Percentiles rank a stretch among this genome's conserved stretches.
Evolutionary conservation across 2,113 vertebrate genomes (phyloP).

Genomic region (Apeltes quadracus): DNA sequence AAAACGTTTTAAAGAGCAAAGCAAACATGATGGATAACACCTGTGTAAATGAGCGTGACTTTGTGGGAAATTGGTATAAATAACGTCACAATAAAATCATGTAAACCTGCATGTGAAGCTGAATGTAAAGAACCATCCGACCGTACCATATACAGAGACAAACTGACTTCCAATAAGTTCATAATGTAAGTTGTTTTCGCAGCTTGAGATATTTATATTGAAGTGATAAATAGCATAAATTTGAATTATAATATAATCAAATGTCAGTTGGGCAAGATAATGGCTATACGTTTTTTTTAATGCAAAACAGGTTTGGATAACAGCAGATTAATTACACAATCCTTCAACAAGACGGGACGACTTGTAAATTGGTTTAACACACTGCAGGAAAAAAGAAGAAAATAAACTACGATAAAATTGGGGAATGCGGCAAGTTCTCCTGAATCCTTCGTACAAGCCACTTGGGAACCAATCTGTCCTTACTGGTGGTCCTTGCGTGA

Average conservation of each 20-base stretch:
- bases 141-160: not conserved
- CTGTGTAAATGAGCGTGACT: not conserved
- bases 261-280: not conserved
- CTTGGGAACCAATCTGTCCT: not conserved
- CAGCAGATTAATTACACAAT: not conserved
- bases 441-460: not conserved
- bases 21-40: not conserved
- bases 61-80: not conserved
- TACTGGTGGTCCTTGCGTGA: not conserved
- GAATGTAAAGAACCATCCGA: not conserved
- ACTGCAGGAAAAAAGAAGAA: too few species aligned
- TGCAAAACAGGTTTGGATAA: not conserved
- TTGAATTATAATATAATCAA: not conserved
- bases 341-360: not conserved
- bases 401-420: not conserved
- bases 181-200: not conserved
- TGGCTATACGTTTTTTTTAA: not conserved
- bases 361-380: not conserved
- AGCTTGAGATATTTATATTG: not conserved
- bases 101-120: not conserved
- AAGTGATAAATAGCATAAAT: not conserved
- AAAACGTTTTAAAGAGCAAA: not conserved
- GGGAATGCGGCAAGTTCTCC: not conserved
- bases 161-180: not conserved
- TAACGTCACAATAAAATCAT: not conserved